Evolutionary conservation across 2,797 vertebrate species (phyloP), one percentile per base, ranked within the genome.

Genomic region (Thalassophryne amazonica): DNA sequence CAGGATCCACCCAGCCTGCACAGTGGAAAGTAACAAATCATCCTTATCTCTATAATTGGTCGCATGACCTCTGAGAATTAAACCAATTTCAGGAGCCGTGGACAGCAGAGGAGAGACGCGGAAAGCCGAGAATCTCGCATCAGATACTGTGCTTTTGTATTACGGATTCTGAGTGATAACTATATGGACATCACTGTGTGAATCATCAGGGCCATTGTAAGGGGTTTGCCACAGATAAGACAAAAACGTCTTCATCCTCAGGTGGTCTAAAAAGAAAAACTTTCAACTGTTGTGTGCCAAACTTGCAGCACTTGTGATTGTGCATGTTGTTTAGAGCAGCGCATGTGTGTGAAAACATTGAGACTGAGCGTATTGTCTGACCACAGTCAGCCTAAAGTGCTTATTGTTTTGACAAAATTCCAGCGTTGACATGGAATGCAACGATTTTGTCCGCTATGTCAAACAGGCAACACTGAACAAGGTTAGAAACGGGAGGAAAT

Each of bases 11-110:
- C 72, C 49, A 20, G 63, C 78, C 74, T 73, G 65, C 61, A 67
- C 65, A 56, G n/a, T 33, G 19, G 50, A 54, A 57, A 24, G 53
- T 62, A 73, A 91, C 88, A 90, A 83, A 78, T 25, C 43, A 58
- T 80, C 75, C 71, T 89, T 90, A 75, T 87, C 63, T 38, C 55
- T 69, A 65, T 83, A 87, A 89, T 88, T 77, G 74, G 78, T 81
- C 66, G 55, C 85, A 87, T 90, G 88, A 91, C 74, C 73, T 50
- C 54, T 18, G 60, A 76, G 66, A 78, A 73, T 87, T 83, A 78
- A 80, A 69, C 58, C 61, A 81, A 83, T 88, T 86, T 78, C 37
- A 59, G 57, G 35, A 69, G 51, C 48, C 42, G 14, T 19, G 40
- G 31, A 54, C 12, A 15, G 52, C 18, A 25, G 45, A 14, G 30